A percentile compares a stretch with the other conserved stretches of the same genome.
phyloP scores from a whole-genome alignment of 2,797 vertebrate species.

The Pseudochirops cupreus region DNA sequence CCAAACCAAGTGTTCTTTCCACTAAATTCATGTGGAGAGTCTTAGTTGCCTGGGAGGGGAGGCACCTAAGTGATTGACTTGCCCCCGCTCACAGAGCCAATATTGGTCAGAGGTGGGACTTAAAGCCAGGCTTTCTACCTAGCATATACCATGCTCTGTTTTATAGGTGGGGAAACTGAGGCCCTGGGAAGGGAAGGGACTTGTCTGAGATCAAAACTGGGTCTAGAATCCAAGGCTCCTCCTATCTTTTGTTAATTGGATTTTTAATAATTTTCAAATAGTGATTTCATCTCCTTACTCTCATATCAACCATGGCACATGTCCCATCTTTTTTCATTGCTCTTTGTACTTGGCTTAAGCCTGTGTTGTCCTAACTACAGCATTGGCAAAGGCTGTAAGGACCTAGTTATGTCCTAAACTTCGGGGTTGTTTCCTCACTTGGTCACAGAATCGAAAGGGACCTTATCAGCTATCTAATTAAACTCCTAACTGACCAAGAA shows the following conservation, averaged over 20 bases:
- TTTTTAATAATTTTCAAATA: neutral
- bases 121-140: neutral
- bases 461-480: neutral
- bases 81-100: neutral
- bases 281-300: neutral
- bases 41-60: too few relatives aligned
- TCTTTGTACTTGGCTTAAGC: neutral
- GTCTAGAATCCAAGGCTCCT: neutral
- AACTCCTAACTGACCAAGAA: neutral
- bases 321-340: neutral
- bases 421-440: neutral
- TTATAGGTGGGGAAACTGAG: neutral
- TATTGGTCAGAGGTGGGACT: neutral
- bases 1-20: neutral
- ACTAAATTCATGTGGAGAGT: neutral
- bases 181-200: neutral
- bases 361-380: neutral
- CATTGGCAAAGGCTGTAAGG: neutral
- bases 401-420: neutral
- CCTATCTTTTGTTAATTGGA: neutral
- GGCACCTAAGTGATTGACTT: neutral
- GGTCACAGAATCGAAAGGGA: neutral
- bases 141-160: neutral
- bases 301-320: neutral
- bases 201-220: neutral